A percentile compares a stretch with the other conserved stretches of the same genome.
These are phyloP conservation scores for Callorhinus ursinus DNA, from an alignment of 2,113 vertebrate genomes.

Conservation along the genomic window DNA sequence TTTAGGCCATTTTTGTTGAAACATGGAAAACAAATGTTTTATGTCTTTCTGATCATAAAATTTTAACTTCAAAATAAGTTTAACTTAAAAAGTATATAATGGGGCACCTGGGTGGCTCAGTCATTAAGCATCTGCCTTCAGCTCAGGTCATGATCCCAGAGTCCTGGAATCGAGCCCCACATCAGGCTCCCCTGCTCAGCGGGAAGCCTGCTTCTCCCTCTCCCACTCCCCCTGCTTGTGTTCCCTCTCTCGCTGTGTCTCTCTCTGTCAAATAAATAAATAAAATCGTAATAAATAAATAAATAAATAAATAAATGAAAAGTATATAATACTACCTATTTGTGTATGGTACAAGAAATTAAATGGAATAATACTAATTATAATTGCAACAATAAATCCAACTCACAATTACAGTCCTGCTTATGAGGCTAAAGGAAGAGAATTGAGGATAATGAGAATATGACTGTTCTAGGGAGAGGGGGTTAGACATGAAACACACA, in stretches of 20 bases:
- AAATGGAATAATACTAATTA: not conserved
- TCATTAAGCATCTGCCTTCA: too few species aligned
- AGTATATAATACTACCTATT: not conserved
- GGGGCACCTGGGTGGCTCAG: too few species aligned
- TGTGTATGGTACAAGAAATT: not conserved
- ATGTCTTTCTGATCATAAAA: not conserved
- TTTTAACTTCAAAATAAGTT: not conserved
- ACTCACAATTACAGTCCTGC: not conserved
- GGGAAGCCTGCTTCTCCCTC: too few species aligned
- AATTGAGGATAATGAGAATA: not conserved
- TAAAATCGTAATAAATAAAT: too few species aligned
- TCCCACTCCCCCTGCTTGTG: too few species aligned
- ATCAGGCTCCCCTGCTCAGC: too few species aligned
- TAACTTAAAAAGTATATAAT: not conserved
- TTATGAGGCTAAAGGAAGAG: not conserved
- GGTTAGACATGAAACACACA: not conserved
- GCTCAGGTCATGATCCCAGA: too few species aligned
- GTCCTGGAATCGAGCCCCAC: too few species aligned
- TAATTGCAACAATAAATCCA: not conserved
- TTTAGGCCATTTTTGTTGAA: not conserved
- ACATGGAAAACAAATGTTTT: not conserved
- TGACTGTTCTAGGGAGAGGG: not conserved
- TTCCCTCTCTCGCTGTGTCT: too few species aligned
- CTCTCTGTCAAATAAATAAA: too few species aligned
- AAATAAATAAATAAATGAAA: too few species aligned